Percentiles rank a stretch among this genome's conserved stretches.
These are phyloP conservation scores for Sisyra terminalis DNA, from an alignment of 2,888 invertebrate genomes.

Conservation along the genomic window DNA sequence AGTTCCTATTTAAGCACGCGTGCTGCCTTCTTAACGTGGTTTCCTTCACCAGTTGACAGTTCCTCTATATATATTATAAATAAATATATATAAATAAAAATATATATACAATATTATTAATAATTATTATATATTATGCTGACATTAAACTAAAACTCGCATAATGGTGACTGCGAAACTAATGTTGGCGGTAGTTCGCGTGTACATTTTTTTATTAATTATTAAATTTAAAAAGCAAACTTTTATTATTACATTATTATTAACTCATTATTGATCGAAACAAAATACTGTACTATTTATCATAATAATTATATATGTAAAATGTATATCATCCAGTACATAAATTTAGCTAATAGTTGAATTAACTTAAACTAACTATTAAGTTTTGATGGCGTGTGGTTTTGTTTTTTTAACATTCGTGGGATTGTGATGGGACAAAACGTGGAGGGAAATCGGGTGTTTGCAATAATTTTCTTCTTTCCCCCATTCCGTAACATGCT, in stretches of 20 bases:
- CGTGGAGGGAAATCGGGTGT: background rate
- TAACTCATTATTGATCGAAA: constrained; percentile 15
- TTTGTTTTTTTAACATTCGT: constrained; percentile 8
- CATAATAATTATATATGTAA: constrained; percentile 23
- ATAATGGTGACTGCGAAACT: constrained; percentile 8
- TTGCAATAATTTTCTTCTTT: background rate
- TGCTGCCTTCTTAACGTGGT: constrained; percentile 13
- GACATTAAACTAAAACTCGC: constrained; percentile 8
- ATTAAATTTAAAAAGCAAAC: constrained; percentile 23
- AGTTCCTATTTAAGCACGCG: constrained; percentile 28
- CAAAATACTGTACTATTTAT: constrained; percentile 27
- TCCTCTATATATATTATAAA: constrained; percentile 20
- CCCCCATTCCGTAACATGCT: background rate
- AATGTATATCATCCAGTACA: constrained; percentile 25
- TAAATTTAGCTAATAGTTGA: constrained; percentile 9
- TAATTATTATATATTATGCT: constrained; percentile 5
- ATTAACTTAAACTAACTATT: constrained; percentile 7
- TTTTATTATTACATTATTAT: constrained; percentile 25
- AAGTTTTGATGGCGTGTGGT: constrained; percentile 8
- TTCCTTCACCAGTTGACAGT: constrained; percentile 15
- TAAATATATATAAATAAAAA: constrained; percentile 7
- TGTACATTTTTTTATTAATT: constrained; percentile 29
- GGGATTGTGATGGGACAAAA: background rate
- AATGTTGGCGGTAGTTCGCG: constrained; percentile 1
- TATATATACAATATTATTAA: constrained; percentile 5